Conservation (phyloP, 2,113 vertebrate species). For the Thermophis baileyi region DNA sequence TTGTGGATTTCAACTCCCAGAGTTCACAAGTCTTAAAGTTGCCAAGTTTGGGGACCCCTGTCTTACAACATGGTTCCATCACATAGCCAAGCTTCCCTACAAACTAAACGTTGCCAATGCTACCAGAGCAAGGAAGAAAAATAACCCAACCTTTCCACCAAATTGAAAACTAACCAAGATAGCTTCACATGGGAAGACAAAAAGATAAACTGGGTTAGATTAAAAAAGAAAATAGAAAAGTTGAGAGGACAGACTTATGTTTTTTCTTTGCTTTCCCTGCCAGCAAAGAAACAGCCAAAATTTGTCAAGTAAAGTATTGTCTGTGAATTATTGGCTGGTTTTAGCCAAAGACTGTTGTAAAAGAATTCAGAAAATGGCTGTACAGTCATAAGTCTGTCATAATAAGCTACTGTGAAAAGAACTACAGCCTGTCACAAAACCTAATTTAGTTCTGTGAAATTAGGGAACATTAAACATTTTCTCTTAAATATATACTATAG, state of each 20-base stretch:
- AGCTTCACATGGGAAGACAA: background rate
- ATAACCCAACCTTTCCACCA: background rate
- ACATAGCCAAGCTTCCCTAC: background rate
- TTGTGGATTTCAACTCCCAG: too few relatives aligned
- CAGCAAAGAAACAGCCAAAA: slow-evolving; percentile 4
- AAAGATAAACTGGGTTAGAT: background rate
- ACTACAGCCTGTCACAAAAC: slow-evolving; percentile 15
- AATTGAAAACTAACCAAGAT: background rate
- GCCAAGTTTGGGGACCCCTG: too few relatives aligned
- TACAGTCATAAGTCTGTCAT: slow-evolving; percentile 13
- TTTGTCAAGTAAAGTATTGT: background rate
- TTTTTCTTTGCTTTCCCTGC: background rate
- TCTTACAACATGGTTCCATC: background rate
- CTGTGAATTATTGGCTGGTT: slow-evolving; percentile 10
- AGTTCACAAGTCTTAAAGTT: too few relatives aligned
- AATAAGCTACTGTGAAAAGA: slow-evolving; percentile 27
- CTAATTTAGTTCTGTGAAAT: slow-evolving; percentile 17
- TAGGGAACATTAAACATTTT: slow-evolving; percentile 28
- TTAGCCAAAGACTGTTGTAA: slow-evolving; percentile 22
- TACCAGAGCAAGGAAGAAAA: background rate
- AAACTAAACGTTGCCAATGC: background rate
- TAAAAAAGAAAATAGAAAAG: background rate
- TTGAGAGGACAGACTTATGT: background rate
- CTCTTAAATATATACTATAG: background rate
- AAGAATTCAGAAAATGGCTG: slow-evolving; percentile 17